phyloP scores from a whole-genome alignment of 2,113 vertebrate genomes.

The Microtus ochrogaster region DNA sequence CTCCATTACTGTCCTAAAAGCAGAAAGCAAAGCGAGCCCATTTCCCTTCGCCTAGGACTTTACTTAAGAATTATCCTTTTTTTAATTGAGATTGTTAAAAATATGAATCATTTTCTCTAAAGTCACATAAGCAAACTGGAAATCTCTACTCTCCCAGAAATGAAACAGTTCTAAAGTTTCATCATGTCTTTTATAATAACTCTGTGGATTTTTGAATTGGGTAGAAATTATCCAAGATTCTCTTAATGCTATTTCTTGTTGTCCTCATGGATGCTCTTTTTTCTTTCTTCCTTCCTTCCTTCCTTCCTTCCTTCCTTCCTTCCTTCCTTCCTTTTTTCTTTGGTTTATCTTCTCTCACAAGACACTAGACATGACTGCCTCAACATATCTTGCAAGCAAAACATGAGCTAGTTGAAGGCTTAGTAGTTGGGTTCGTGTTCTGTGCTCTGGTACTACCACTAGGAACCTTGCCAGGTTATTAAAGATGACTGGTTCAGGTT shows the following conservation, averaged over 20 bases:
- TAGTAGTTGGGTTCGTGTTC: neutral
- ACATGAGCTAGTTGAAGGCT: neutral
- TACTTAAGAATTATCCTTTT: conserved; percentile 8
- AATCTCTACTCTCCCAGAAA: conserved; percentile 37
- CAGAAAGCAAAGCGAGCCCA: neutral
- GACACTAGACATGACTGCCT: neutral
- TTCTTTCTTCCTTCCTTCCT: neutral
- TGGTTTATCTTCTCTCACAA: neutral
- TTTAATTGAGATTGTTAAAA: conserved; percentile 23
- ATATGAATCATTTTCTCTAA: conserved; percentile 51
- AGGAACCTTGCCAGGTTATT: neutral
- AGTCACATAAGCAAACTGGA: conserved; percentile 53
- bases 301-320: too few relatives aligned
- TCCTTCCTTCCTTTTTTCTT: neutral
- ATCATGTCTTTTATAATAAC: conserved; percentile 14
- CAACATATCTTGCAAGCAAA: neutral
- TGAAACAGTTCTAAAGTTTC: conserved; percentile 23
- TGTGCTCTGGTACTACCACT: neutral
- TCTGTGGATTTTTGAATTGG: conserved; percentile 34
- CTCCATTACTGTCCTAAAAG: neutral
- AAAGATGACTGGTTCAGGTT: neutral
- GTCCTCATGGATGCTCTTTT: neutral
- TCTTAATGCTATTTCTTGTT: neutral
- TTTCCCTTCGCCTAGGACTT: neutral
- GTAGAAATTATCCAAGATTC: neutral